These are phyloP conservation scores for Oenanthe oenanthe DNA, from an alignment of 2,113 vertebrate species.

Conservation along the genomic window DNA sequence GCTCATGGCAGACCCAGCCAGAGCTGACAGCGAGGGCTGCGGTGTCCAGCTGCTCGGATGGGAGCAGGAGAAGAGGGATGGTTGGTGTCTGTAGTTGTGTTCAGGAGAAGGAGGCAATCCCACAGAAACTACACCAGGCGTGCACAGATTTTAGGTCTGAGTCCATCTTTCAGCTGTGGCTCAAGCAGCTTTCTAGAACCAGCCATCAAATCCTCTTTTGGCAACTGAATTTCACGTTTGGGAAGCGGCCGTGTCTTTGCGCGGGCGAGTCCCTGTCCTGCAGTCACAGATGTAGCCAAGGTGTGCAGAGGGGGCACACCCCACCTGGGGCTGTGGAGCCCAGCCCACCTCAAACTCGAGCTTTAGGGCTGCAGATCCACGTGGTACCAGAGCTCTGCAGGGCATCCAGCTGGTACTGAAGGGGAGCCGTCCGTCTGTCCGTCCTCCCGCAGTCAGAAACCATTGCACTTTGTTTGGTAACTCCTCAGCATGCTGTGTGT, in stretches of 20 bases:
- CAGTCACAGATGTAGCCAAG: background rate
- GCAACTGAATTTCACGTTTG: constrained; percentile 14
- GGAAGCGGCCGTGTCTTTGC: background rate
- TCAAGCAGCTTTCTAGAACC: constrained; percentile 43
- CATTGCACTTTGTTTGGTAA: constrained; percentile 66
- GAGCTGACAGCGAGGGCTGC: background rate
- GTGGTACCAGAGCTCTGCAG: background rate
- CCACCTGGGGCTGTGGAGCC: background rate
- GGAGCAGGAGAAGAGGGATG: background rate
- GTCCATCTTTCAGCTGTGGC: constrained; percentile 39
- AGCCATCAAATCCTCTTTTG: background rate
- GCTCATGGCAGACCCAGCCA: background rate
- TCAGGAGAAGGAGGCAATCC: background rate
- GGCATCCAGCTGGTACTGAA: background rate
- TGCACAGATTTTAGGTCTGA: constrained; percentile 48
- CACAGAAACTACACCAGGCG: background rate
- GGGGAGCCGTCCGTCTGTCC: constrained; percentile 17
- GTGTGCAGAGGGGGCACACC: background rate
- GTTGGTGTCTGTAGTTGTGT: background rate
- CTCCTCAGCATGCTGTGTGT: constrained; percentile 43
- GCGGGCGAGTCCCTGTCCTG: background rate
- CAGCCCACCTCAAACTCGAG: background rate
- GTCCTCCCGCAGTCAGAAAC: constrained; percentile 19
- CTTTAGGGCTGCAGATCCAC: background rate
- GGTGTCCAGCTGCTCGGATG: background rate